Evolutionary conservation across 2,113 vertebrate genomes (phyloP), one percentile per base, ranked within the genome.

Genomic region (Alethe diademata): DNA sequence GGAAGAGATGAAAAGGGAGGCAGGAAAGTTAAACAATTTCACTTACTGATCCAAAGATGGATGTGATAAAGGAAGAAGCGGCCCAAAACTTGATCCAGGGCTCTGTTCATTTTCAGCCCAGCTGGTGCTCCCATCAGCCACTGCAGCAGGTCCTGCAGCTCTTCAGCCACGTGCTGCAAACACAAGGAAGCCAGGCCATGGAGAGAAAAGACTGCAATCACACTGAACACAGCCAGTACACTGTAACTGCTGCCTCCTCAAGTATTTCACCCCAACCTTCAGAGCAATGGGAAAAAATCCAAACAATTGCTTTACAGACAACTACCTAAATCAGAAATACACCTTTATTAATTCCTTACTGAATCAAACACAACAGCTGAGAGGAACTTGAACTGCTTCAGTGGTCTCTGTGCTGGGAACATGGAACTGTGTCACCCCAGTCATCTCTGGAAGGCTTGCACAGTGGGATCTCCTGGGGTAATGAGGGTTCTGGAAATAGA

Each of bases 41-140:
- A 98, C 99, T 99, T 97, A 99, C 99, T 99, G 97, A 99, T 99
- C 99, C 99, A 99, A 33, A 99, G 98, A 94, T 99, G 99, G 83
- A 99, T 99, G 97, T 99, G 99, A 95, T 99, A 99, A 42, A 99
- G 98, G 96, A 99, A 99, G 98, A 99, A 99, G 36, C 99, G 98
- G 12, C 99, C 99, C 96, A 99, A 94, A 50, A 99, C 99, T 95
- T 99, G 98, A 94, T 99, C 99, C 96, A 99, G 95, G 12, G 99
- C 99, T 64, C 98, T 97, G 97, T 99, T 99, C 99, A 99, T 99
- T 96, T 99, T 99, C 93, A 99, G 98, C 11, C 99, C 99, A 1
- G 99, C 99, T 2, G 99, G 99, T 3, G 98, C 99, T 42, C 99
- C 99, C 99, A 99, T 99, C 69, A 99, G 98, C 99, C 99, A 99